Evolutionary conservation across 2,113 vertebrate genomes (phyloP).

Genomic region (Oenanthe oenanthe): DNA sequence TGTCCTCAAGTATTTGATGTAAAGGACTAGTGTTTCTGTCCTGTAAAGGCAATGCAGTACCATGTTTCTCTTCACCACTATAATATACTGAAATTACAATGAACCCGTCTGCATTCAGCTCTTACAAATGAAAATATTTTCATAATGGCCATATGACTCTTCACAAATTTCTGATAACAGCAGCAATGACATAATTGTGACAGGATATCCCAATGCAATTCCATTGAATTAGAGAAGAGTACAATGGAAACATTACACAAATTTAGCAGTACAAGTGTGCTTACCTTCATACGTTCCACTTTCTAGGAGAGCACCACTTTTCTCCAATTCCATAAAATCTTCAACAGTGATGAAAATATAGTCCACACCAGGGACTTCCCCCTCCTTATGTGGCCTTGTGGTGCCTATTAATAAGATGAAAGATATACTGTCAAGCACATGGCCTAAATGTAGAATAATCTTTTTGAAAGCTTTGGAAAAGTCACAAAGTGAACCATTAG

Average conservation of each 20-base stretch:
- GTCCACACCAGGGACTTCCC: constrained; percentile 98
- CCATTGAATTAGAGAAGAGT: not conserved
- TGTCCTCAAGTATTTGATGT: not conserved
- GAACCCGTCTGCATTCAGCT: not conserved
- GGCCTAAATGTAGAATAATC: not conserved
- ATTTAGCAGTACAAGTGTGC: not conserved
- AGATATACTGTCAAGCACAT: constrained; percentile 1
- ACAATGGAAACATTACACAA: not conserved
- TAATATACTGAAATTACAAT: not conserved
- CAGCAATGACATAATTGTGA: not conserved
- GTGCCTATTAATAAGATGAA: constrained; percentile 83
- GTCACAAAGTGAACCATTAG: not conserved
- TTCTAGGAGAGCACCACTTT: constrained; percentile 95
- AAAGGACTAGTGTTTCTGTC: not conserved
- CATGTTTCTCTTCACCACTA: not conserved
- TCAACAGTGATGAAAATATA: constrained; percentile 97
- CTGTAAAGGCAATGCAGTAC: not conserved
- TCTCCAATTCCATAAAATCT: constrained; percentile 98
- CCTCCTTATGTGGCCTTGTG: constrained; percentile 98
- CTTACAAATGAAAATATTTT: constrained; percentile 18
- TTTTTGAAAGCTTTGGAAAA: constrained; percentile 44
- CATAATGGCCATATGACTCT: not conserved
- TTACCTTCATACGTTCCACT: constrained; percentile 99
- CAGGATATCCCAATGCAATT: not conserved
- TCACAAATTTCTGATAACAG: not conserved